Evolutionary conservation across 2,113 vertebrate species (phyloP).

Genomic region (Nanger granti): DNA sequence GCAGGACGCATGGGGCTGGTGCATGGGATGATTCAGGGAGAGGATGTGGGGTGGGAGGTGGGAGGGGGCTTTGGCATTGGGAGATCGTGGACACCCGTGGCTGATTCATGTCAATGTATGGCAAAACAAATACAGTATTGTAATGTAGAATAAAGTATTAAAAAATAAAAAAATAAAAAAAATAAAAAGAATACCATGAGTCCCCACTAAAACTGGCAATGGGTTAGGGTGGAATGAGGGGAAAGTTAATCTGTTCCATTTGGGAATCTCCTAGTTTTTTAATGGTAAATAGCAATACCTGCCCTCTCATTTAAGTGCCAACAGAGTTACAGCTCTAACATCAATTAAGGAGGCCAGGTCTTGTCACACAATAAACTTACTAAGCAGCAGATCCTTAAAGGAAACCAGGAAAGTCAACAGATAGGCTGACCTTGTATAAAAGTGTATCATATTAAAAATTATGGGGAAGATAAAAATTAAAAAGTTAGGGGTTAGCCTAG

Average conservation of each 20-base stretch:
- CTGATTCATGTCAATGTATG: no score
- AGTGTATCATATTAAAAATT: not conserved
- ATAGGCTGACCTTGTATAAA: not conserved
- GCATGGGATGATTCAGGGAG: no score
- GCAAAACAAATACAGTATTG: no score
- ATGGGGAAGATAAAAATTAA: not conserved
- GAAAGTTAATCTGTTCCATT: not conserved
- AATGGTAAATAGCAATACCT: not conserved
- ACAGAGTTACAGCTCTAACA: not conserved
- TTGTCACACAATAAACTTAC: not conserved
- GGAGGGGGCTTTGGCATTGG: no score
- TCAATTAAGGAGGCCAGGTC: not conserved
- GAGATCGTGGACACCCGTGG: no score
- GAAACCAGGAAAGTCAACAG: not conserved
- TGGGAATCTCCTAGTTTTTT: not conserved
- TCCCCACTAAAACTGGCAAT: not conserved
- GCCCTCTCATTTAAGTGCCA: not conserved
- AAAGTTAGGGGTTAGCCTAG: not conserved
- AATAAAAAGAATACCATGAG: not conserved
- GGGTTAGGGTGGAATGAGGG: not conserved
- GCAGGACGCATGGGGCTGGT: no score
- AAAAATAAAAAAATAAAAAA: no score
- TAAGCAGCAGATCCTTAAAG: not conserved
- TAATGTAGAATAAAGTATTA: no score
- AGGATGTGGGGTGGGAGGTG: no score